Base-by-base conservation (phyloP, 37 sponge, comb jelly and placozoan genomes). In the Spongilla lacustris region DNA sequence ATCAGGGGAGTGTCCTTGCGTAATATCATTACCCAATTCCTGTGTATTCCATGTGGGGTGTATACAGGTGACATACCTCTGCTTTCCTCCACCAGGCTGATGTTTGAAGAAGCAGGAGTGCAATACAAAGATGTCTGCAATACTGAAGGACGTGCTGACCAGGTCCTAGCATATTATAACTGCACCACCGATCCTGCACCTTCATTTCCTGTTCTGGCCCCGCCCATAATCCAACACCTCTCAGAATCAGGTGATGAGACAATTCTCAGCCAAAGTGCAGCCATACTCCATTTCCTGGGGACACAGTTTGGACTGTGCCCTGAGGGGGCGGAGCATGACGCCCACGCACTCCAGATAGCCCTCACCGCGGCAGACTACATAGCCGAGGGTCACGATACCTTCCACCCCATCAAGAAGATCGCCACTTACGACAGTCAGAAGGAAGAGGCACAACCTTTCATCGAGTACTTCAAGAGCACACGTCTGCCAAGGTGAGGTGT, bases 71-170 rank as follows among this genome's bases (percentile, higher is more conserved):
- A n/a, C n/a, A n/a, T n/a, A n/a, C n/a, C n/a, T n/a, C n/a, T n/a
- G n/a, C n/a, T n/a, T n/a, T n/a, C n/a, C 46, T 8, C 8, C 46
- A 46, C 8, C 46, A 80, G 90, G 24, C 85, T 89, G 36, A 84
- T 89, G 90, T 84, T 89, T 46, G 90, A 89, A 31, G 90, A 84
- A 24, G 80, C 84, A 0, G 90, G 90, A 0, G 73, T 89, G 14
- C 27, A 33, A 34, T 89, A 84, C 50, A 76, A 79, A 24, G 85
- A 89, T 34, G 81, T 89, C 33, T 77, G 85, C 72, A 76, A 67
- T 25, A 50, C 25, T 14, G 72, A 77, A 14, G 76, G 36, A 21
- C 48, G 69, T 10, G 24, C 75, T 31, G 37, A 75, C 10, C 71
- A 41, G 22, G 69, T 75, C 19, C 13, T 81, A 36, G 68, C 73